Base-by-base conservation (phyloP, 2,888 invertebrate genomes). In the Cephonodes hylas region DNA sequence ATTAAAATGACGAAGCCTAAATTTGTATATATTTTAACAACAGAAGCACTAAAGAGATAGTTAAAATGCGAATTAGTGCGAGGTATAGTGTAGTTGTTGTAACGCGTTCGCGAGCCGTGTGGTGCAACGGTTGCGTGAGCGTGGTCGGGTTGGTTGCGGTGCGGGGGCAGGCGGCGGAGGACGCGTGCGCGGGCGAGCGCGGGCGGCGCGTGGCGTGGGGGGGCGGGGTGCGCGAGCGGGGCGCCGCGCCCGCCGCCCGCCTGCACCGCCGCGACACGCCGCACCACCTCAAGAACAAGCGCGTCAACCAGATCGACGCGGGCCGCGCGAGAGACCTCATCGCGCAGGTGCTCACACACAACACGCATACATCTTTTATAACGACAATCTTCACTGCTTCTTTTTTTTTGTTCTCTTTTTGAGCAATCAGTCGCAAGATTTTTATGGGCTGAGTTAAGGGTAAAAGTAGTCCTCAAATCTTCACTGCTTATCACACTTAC, bases 211-310 rank as follows among this genome's bases (percentile, higher is more conserved):
- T 87, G 69, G 96, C 95, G 75, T 96, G 95, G 81, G 70, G 95
- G 85, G 75, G 81, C 44, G 79, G 79, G 22, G 83, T 82, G 63
- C 75, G 77, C 68, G 84, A 81, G 66, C 79, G 81, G 63, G 79
- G 82, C 42, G 72, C 62, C 80, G 73, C 88, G 79, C 75, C 70
- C 58, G 73, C 71, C 57, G 65, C 94, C 78, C 94, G 95, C 64
- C 94, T 98, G 66, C 96, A 97, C 84, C 95, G 97, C 65, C 95
- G 99, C 78, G 99, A 99, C 93, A 99, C 99, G 22, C 99, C 99
- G 58, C 99, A 99, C 94, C 99, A 99, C 90, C 95, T 99, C 83
- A 99, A 99, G 95, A 99, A 99, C 93, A 99, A 99, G 88, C 96
- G 99, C 81, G 97, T 99, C 85, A 91, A 88, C 83, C 88, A 86